A percentile compares a stretch with the other conserved stretches of the same genome.
phyloP scores from a whole-genome alignment of 2,888 invertebrate species.

The Herminia tarsipennalis region DNA sequence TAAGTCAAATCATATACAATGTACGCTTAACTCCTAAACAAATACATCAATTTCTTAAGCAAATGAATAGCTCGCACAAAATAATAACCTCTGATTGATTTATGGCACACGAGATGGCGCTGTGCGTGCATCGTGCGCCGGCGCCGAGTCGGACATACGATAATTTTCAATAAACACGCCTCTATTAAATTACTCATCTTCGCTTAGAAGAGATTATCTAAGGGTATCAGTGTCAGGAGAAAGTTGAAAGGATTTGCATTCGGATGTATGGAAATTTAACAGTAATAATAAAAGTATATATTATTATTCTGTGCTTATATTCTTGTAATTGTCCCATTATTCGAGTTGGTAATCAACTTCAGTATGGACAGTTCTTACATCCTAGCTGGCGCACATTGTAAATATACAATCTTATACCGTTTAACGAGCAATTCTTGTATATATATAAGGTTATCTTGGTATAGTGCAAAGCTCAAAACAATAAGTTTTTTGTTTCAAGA shows the following conservation, averaged over 20 bases:
- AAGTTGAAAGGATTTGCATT: slow-evolving; percentile 44
- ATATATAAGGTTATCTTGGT: no score
- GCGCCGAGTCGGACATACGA: slow-evolving; percentile 48
- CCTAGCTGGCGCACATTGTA: no score
- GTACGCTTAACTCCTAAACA: slow-evolving; percentile 6
- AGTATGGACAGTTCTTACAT: no score
- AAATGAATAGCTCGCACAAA: slow-evolving; percentile 46
- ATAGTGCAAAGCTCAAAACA: no score
- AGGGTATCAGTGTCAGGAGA: slow-evolving; percentile 52
- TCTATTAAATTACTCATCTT: slow-evolving; percentile 58
- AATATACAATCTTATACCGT: no score
- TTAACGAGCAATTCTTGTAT: no score
- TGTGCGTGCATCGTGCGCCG: slow-evolving; percentile 40
- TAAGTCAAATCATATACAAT: neutral
- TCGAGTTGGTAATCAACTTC: no score
- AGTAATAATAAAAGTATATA: neutral
- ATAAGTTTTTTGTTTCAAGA: no score
- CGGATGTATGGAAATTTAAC: slow-evolving; percentile 3
- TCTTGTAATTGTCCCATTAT: neutral
- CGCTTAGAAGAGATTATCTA: slow-evolving; percentile 52
- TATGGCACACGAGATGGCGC: slow-evolving; percentile 44
- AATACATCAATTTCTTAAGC: slow-evolving; percentile 25
- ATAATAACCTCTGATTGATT: slow-evolving; percentile 57
- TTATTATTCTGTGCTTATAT: neutral
- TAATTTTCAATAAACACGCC: slow-evolving; percentile 61